Percentiles rank a stretch among this genome's conserved stretches.
phyloP scores from a whole-genome alignment of 2,113 vertebrate species.

The Oenanthe oenanthe region DNA sequence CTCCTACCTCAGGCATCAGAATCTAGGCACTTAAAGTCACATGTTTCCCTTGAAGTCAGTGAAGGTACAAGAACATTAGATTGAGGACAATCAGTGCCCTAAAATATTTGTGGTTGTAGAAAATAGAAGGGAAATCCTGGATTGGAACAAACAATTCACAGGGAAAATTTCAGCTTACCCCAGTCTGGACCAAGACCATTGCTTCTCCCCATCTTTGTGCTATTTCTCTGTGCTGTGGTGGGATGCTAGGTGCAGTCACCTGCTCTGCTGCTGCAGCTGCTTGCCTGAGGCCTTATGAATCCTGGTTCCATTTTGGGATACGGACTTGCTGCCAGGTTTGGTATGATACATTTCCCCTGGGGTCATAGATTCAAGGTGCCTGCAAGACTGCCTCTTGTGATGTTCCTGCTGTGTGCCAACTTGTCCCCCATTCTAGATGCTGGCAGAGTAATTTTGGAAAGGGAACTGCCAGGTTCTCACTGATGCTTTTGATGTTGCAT shows the following conservation, averaged over 20 bases:
- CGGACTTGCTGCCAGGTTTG: fast-evolving
- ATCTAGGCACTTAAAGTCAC: neutral
- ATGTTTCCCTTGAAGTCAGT: neutral
- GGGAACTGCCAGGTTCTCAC: neutral
- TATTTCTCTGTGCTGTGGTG: neutral
- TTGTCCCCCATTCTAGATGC: neutral
- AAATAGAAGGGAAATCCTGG: neutral
- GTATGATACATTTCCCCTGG: neutral
- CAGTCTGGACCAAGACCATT: neutral
- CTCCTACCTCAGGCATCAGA: neutral
- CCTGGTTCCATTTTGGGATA: neutral
- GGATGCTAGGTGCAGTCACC: neutral
- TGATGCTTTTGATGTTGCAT: neutral
- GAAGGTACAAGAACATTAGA: neutral
- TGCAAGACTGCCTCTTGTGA: neutral
- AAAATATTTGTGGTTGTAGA: neutral
- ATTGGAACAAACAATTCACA: neutral
- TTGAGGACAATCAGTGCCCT: neutral
- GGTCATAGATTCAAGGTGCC: neutral
- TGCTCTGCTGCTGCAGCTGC: neutral
- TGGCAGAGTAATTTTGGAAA: neutral
- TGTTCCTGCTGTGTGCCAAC: neutral
- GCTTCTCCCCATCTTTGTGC: fast-evolving
- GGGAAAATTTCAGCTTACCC: neutral
- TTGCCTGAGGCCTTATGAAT: neutral